These are phyloP conservation scores for Trimorus sp. DNA, from an alignment of 2,888 invertebrate genomes.

Conservation along the genomic window DNA sequence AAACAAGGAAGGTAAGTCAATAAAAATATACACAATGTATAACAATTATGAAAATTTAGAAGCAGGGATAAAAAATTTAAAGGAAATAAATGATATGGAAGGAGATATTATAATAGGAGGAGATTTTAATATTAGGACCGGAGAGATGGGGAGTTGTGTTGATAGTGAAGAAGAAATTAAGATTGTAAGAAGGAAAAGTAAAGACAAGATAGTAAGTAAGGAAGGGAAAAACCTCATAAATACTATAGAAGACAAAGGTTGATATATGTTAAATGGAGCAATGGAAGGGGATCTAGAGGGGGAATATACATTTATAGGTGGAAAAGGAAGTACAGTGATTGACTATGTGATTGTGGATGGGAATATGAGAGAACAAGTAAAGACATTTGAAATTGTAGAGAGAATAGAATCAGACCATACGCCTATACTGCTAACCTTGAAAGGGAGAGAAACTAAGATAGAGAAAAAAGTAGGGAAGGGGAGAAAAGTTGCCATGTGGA, in stretches of 20 bases:
- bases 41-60: no score
- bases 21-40: no score
- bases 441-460: neutral
- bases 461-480: neutral
- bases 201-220: conserved; percentile 21
- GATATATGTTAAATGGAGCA: conserved; percentile 20
- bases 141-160: no score
- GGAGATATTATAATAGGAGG: no score
- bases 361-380: no score
- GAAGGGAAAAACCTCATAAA: conserved; percentile 8
- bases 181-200: neutral
- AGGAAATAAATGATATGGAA: no score
- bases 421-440: conserved; percentile 12
- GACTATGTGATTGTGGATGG: no score
- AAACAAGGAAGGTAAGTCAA: no score
- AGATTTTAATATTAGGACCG: no score
- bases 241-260: conserved; percentile 4
- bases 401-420: conserved; percentile 53
- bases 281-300: conserved; percentile 9
- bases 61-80: no score
- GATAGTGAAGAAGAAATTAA: no score
- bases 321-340: no score
- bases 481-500: neutral
- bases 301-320: conserved; percentile 18
- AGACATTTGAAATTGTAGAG: neutral